Evolutionary conservation across 2,888 invertebrate genomes (phyloP), one percentile per base, ranked within the genome.

Genomic region (Byasa hedistus): DNA sequence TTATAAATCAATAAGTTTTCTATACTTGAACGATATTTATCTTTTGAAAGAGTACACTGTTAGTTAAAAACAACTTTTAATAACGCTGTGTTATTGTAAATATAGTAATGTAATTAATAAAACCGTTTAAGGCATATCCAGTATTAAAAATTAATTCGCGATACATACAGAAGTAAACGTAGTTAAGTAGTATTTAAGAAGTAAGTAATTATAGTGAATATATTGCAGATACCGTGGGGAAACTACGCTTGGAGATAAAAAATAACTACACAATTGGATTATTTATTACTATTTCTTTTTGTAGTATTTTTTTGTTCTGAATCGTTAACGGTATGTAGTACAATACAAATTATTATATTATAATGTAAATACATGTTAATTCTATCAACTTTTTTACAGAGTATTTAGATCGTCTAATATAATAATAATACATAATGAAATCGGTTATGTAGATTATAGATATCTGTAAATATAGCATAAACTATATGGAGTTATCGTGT

Each of bases 241-340:
- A 91, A 91, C 91, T 91, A 91, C 91, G 91, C 91, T 91, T 91
- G 85, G 85, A 86, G 83, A 86, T 39, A 48, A 82, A 83, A 80
- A 83, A 84, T 85, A 82, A 85, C 84, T 89, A 87, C 85, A 85
- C 85, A 83, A 76, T 82, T 83, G 79, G 77, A 88, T 83, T 84
- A 86, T 81, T 82, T 48, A n/a, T 57, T 75, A 73, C 72, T 71
- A 78, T 81, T 85, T 81, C 81, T 86, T 86, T 84, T 80, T 76
- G 91, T 90, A 89, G 90, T 89, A 89, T 87, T 86, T n/a, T n/a
- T 87, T 88, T 86, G 1, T 44, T 65, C 21, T 57, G 0, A 44
- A 59, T n/a, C 58, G 10, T 22, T 52, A 22, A 55, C 19, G 23
- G 27, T 22, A 56, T 48, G 17, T 56, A 60, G 48, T 22, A 22